A percentile compares a stretch with the other conserved stretches of the same genome.
phyloP scores from a whole-genome alignment of 2,888 invertebrate genomes.

The Rhamphomyia laevipes region DNA sequence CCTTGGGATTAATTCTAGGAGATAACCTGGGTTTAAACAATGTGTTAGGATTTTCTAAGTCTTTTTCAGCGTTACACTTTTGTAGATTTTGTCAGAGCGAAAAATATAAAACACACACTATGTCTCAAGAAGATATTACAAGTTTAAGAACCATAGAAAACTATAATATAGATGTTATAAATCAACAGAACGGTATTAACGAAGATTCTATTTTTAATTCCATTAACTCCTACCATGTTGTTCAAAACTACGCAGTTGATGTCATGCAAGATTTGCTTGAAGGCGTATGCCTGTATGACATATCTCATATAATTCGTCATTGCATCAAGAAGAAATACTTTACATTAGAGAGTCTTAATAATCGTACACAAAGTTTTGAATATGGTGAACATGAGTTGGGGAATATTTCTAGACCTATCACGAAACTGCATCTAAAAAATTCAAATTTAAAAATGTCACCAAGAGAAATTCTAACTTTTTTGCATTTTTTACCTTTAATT shows the following conservation, averaged over 20 bases:
- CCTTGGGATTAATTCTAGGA: conserved; percentile 1
- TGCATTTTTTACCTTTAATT: not conserved
- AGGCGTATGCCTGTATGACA: conserved; percentile 10
- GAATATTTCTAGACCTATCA: conserved; percentile 12
- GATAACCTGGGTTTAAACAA: no score
- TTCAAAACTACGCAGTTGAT: conserved; percentile 11
- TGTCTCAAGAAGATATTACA: conserved; percentile 9
- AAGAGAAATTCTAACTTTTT: conserved; percentile 1
- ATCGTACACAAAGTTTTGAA: no score
- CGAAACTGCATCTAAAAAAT: conserved; percentile 1
- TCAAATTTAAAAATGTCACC: conserved; percentile 9
- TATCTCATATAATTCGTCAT: conserved; percentile 9
- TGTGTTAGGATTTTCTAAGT: conserved; percentile 1
- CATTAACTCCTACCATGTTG: conserved; percentile 17
- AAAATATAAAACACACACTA: conserved; percentile 8
- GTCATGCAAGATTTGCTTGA: conserved; percentile 14
- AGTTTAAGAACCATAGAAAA: conserved; percentile 13
- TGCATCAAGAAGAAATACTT: no score
- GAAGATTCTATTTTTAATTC: conserved; percentile 16
- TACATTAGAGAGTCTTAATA: no score
- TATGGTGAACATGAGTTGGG: conserved; percentile 7
- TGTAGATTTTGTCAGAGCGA: conserved; percentile 13
- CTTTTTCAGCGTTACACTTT: conserved; percentile 15
- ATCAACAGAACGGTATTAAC: conserved; percentile 18
- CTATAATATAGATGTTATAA: conserved; percentile 9